Evolutionary conservation across 2,888 invertebrate genomes (phyloP).

Genomic region (Nesidiocoris tenuis): DNA sequence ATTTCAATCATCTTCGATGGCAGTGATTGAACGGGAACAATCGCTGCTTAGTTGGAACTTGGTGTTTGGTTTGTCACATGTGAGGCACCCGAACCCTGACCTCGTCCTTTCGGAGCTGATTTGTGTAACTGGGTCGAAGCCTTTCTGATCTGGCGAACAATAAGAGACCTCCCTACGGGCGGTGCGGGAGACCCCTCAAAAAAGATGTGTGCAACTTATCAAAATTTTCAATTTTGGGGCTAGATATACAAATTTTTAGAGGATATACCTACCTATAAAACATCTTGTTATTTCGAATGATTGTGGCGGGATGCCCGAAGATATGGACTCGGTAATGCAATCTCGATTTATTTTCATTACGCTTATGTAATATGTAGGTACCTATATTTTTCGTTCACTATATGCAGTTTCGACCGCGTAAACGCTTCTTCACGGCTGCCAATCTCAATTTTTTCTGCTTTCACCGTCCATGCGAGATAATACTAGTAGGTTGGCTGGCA

Average conservation of each 20-base stretch:
- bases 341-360: no score
- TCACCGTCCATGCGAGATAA: neutral
- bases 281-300: no score
- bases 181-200: neutral
- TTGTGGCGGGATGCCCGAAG: no score
- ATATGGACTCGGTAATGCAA: no score
- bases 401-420: neutral
- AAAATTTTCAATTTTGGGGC: no score
- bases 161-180: neutral
- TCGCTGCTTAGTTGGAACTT: neutral
- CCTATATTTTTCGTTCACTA: no score
- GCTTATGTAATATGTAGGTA: no score
- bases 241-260: no score
- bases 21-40: no score
- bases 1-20: no score
- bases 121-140: slow-evolving; percentile 35
- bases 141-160: slow-evolving; percentile 29
- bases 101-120: slow-evolving; percentile 29
- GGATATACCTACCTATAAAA: no score
- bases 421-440: neutral
- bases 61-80: neutral
- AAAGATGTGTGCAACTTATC: no score
- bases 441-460: neutral
- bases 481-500: neutral
- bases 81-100: neutral